A percentile compares a stretch with the other conserved stretches of the same genome.
Conservation (phyloP, 2,113 vertebrate genomes). For the Arenaria interpres region DNA sequence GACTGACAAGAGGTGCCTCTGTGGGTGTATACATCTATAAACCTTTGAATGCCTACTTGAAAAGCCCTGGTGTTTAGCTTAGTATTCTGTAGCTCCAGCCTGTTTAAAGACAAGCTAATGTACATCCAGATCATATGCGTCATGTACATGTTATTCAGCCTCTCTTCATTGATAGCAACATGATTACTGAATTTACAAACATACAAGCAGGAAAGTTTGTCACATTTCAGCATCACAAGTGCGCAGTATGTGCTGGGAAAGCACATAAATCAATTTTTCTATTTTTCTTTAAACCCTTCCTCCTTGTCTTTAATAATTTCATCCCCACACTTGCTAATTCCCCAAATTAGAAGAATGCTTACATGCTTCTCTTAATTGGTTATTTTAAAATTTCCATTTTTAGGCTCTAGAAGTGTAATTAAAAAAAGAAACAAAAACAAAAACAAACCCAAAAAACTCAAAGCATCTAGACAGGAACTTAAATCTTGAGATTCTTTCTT, state of each 20-base stretch:
- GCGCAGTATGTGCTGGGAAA: not conserved
- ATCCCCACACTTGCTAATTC: not conserved
- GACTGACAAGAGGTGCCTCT: not conserved
- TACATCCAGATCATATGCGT: not conserved
- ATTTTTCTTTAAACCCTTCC: not conserved
- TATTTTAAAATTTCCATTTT: not conserved
- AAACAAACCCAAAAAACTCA: not conserved
- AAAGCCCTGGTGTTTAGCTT: not conserved
- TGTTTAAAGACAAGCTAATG: not conserved
- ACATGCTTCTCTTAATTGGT: not conserved
- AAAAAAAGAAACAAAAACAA: not conserved
- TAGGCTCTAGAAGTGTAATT: not conserved
- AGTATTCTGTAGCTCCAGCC: not conserved
- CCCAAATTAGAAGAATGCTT: not conserved
- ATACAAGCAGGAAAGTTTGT: not conserved
- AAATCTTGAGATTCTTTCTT: not conserved
- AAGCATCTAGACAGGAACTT: not conserved
- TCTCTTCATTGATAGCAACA: not conserved
- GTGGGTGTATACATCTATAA: fast-evolving
- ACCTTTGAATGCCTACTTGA: not conserved
- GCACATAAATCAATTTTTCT: not conserved
- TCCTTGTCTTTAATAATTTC: not conserved
- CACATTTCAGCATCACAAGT: not conserved
- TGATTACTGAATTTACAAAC: not conserved
- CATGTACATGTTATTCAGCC: not conserved